Base-by-base conservation (phyloP, 2,113 vertebrate species). In the Sinocyclocheilus anshuiensis region DNA sequence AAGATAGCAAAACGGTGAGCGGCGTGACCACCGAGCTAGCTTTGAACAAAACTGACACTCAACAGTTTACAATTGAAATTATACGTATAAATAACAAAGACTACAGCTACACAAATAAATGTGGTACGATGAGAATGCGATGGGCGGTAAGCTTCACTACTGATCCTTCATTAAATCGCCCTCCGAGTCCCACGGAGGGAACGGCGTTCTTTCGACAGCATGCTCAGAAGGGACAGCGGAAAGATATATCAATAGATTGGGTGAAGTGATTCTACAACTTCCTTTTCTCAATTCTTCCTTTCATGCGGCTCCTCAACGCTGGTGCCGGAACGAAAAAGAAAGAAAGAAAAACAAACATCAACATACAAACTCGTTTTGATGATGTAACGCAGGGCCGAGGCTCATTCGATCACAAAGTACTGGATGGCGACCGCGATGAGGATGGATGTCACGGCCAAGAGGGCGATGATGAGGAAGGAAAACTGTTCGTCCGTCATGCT, bases 351-450 rank as follows among this genome's bases (percentile, higher is more conserved):
- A 59, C 39, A 85, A 71, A 36, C 26, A 36, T 36, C 15, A 87
- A 84, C 86, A 87, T 33, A 63, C 83, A 86, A 53, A 71, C 61
- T 13, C 26, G 76, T 82, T 90, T 89, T 84, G 75, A 84, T 29
- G 39, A 75, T 36, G 8, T 6, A 8, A 83, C 71, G 78, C 80
- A 15, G 83, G 33, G 11, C 67, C 59, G 45, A 36, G 42, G 77
- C 90, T 99, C 96, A 99, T 94, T 98, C 98, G 91, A 99, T 99
- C 92, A 99, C 97, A 74, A 99, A 98, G 95, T 99, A 98, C 95
- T 99, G 98, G 93, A 99, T 99, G 92, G 98, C 94, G 88, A 99
- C 97, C 91, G 98, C 97, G 90, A 98, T 98, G 92, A 98, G 95
- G 92, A 99, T 98, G 95, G 97, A 98, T 88, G 97, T 97, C 91